These are phyloP conservation scores for Elgaria multicarinata DNA, from an alignment of 2,113 vertebrate genomes.

Conservation along the genomic window DNA sequence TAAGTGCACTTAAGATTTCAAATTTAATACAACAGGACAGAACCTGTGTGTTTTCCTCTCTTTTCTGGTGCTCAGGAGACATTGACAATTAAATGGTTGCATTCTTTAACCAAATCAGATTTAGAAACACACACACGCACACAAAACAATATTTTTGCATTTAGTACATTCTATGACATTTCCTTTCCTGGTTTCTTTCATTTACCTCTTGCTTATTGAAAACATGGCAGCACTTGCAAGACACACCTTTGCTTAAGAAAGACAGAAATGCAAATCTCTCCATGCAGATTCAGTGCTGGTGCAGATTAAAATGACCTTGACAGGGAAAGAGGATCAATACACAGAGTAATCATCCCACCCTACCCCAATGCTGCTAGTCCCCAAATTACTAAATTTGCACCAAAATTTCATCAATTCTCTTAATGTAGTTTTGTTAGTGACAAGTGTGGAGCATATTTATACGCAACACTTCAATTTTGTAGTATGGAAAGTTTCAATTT, in stretches of 20 bases:
- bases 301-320: not conserved
- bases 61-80: too few species aligned
- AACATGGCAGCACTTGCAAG: not conserved
- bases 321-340: not conserved
- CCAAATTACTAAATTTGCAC: constrained; percentile 37
- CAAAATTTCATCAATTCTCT: not conserved
- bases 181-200: not conserved
- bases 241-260: not conserved
- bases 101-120: too few species aligned
- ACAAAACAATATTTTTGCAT: too few species aligned
- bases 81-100: too few species aligned
- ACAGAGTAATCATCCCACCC: not conserved
- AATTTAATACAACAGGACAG: too few species aligned
- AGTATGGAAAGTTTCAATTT: not conserved
- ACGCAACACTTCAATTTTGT: constrained; percentile 27
- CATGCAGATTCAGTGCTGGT: not conserved
- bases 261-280: not conserved
- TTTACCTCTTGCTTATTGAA: not conserved
- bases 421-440: constrained; percentile 36
- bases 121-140: too few species aligned
- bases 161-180: not conserved
- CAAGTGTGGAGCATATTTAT: not conserved
- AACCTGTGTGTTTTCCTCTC: too few species aligned
- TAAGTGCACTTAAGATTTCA: too few species aligned
- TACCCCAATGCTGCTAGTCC: constrained; percentile 26